Evolutionary conservation across 2,888 invertebrate species (phyloP).

Genomic region (Rhagonycha fulva): DNA sequence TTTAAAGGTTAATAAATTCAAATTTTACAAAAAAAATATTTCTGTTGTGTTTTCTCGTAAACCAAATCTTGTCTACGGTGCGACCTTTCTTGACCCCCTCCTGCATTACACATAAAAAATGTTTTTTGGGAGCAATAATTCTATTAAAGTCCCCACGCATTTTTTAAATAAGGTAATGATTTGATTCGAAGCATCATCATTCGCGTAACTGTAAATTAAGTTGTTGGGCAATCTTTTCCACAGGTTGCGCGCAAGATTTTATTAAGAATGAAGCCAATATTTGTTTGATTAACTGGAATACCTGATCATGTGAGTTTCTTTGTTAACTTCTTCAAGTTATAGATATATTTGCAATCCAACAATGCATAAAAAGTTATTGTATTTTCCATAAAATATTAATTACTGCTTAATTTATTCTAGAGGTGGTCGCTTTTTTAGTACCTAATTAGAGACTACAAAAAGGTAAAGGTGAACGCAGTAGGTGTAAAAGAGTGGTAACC

Average conservation of each 20-base stretch:
- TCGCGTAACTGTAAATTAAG: background rate
- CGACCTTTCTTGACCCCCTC: background rate
- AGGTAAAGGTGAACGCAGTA: background rate
- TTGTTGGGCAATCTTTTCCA: background rate
- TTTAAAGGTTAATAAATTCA: background rate
- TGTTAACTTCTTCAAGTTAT: background rate
- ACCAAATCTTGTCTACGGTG: background rate
- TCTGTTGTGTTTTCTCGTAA: background rate
- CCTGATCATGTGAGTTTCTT: constrained; percentile 7
- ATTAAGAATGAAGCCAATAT: background rate
- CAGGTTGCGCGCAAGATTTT: background rate
- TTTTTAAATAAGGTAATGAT: background rate
- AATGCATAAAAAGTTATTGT: background rate
- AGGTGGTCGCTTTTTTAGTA: background rate
- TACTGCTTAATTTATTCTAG: background rate
- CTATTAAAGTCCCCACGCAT: background rate
- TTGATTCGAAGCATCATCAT: background rate
- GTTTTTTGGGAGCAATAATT: background rate
- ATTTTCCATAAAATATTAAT: background rate
- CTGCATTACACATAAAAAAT: background rate
- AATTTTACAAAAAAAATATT: background rate
- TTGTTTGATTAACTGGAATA: constrained; percentile 11
- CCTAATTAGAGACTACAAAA: background rate
- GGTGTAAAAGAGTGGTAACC: constrained; percentile 1
- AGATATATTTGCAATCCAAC: background rate